Evolutionary conservation across 35 echinoderm and acorn worm species (phyloP).

Genomic region (Eucidaris tribuloides): DNA sequence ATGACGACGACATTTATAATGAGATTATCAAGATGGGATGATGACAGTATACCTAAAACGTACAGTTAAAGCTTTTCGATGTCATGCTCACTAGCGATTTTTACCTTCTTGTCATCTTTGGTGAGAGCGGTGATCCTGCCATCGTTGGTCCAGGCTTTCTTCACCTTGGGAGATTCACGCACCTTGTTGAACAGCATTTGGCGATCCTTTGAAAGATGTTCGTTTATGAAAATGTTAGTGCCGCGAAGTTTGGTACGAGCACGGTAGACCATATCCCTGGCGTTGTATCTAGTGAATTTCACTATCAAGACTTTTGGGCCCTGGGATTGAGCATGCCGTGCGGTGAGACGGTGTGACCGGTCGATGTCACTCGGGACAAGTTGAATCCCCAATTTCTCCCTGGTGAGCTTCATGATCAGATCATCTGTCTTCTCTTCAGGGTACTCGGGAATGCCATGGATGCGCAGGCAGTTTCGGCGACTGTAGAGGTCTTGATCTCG

Average conservation of each 20-base stretch:
- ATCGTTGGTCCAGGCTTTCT: not conserved
- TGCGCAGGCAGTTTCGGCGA: not conserved
- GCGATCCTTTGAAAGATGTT: not conserved
- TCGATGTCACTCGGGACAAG: conserved; percentile 33
- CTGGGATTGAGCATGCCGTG: not conserved
- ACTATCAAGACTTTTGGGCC: not conserved
- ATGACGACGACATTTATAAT: no score
- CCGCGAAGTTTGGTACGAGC: not conserved
- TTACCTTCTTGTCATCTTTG: not conserved
- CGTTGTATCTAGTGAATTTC: not conserved
- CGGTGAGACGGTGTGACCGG: not conserved
- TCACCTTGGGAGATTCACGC: not conserved
- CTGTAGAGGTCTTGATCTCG: not conserved
- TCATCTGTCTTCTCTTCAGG: not conserved
- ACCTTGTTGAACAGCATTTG: not conserved
- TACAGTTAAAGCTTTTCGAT: not conserved
- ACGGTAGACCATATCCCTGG: not conserved
- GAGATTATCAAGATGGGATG: no score
- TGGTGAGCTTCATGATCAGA: conserved; percentile 13
- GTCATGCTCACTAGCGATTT: not conserved
- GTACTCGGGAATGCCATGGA: conserved; percentile 1
- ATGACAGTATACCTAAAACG: no score
- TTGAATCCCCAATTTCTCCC: not conserved
- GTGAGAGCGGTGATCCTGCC: no score
- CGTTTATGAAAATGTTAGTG: not conserved